Evolutionary conservation across 2,113 vertebrate genomes (phyloP).

Genomic region (Pagrus major): DNA sequence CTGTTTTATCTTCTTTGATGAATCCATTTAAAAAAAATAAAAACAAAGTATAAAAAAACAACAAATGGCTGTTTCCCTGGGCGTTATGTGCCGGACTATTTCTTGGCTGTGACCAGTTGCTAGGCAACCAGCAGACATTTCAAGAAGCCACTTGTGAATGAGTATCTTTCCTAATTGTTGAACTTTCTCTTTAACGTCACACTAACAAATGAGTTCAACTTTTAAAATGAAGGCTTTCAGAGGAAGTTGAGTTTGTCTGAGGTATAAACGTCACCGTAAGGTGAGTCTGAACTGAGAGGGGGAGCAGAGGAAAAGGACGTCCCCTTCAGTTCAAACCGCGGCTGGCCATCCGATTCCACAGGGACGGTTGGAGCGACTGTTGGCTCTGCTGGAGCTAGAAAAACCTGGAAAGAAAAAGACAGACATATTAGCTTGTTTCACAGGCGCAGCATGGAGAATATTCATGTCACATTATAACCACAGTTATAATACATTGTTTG

Average conservation of each 20-base stretch:
- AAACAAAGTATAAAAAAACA: not conserved
- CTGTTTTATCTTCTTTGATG: not conserved
- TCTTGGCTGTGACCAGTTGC: not conserved
- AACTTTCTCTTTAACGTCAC: not conserved
- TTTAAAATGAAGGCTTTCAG: not conserved
- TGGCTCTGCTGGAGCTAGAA: no score
- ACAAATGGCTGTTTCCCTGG: not conserved
- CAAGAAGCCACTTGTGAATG: not conserved
- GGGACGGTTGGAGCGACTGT: no score
- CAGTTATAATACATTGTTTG: no score
- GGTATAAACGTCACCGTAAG: conserved; percentile 36
- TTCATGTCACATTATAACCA: no score
- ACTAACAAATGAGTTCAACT: not conserved
- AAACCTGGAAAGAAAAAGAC: no score
- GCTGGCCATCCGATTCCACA: no score
- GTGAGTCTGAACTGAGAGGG: conserved; percentile 34
- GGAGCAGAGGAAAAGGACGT: conserved; percentile 1
- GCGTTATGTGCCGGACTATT: not conserved
- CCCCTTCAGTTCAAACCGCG: conserved; percentile 62
- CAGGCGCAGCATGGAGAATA: no score
- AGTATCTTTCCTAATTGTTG: not conserved
- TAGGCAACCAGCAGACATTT: not conserved
- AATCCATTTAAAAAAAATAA: not conserved
- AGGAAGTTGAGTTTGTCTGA: conserved; percentile 69
- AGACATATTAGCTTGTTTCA: no score